Base-by-base conservation (phyloP, 30 jellyfish, hydroid and myxozoan genomes). In the Pseudorhiza aurosa region DNA sequence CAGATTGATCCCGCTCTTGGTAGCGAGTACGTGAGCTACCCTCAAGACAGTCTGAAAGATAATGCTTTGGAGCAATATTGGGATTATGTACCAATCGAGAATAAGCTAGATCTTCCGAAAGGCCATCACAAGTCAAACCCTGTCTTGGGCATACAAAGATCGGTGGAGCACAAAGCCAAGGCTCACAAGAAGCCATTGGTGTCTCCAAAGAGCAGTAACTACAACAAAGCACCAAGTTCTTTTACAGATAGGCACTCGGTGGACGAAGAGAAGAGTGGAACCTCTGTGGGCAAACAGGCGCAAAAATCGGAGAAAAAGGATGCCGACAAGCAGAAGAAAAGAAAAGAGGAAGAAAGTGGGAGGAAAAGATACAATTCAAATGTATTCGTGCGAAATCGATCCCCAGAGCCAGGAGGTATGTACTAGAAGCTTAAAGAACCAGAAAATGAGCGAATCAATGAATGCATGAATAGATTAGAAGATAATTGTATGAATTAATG, bases 31-130 rank as follows among this genome's bases (percentile, higher is more conserved):
- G 91, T 80, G 31, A 80, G 91, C 62, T 80, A 14, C 31, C 91
- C 91, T 6, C 91, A 80, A 35, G 91, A 80, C 55, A 57, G 53
- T 21, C 22, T 71, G 51, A 80, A 55, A 22, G 83, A 39, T 2
- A 72, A 64, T 39, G 58, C 21, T 4, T 30, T 65, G 47, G 91
- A 80, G 17, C 39, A 72, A 29, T 80, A 62, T 45, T 80, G 91
- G 91, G 84, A 80, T 51, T 80, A 80, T 33, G 91, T 80, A 32
- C 91, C 91, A 36, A 42, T 80, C 32, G 82, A 64, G 14, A 80
- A 33, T 27, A 80, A 53, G 75, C 62, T 82, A 6, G 58, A 64
- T 8, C 4, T 19, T 15, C 36, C 67, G 24, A 53, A 36, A 19
- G 35, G 36, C 67, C 35, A 36, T 53, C 67, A 19, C 36, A 53